Conservation (phyloP, 2,888 invertebrate species). For the Steinernema scapterisci region DNA sequence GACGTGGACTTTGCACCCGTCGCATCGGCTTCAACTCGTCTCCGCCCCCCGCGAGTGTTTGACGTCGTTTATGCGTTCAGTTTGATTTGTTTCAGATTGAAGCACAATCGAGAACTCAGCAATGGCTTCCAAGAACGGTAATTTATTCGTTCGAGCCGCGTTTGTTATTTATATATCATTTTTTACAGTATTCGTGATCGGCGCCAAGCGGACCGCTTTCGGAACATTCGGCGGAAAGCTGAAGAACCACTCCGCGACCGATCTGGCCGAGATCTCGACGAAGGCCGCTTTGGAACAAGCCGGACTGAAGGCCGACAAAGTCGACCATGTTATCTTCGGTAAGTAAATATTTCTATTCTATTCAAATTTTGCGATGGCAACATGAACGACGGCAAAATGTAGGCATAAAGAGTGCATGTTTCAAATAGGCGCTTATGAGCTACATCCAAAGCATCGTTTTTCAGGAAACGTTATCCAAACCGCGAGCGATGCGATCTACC, state of each 20-base stretch:
- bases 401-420: too few relatives aligned
- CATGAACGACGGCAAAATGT: too few relatives aligned
- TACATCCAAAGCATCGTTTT: too few relatives aligned
- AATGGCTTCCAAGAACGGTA: conserved; percentile 21
- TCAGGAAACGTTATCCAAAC: conserved; percentile 72
- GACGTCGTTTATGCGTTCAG: background rate
- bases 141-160: background rate
- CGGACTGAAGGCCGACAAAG: conserved; percentile 79
- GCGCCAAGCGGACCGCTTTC: conserved; percentile 80
- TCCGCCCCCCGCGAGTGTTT: background rate
- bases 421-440: too few relatives aligned
- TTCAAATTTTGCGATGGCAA: too few relatives aligned
- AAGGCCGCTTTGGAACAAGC: conserved; percentile 72
- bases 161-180: background rate
- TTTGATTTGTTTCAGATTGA: background rate
- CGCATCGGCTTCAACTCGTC: background rate
- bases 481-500: conserved; percentile 81
- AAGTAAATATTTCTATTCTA: too few relatives aligned
- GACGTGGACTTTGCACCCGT: conserved; percentile 11
- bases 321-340: conserved; percentile 86
- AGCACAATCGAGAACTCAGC: background rate
- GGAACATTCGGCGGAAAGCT: conserved; percentile 82
- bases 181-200: conserved; percentile 74
- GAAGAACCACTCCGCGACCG: conserved; percentile 69
- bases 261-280: conserved; percentile 76